Percentiles rank a stretch among this genome's conserved stretches.
Conservation (phyloP, 2,888 invertebrate genomes). For the Elegia similella region DNA sequence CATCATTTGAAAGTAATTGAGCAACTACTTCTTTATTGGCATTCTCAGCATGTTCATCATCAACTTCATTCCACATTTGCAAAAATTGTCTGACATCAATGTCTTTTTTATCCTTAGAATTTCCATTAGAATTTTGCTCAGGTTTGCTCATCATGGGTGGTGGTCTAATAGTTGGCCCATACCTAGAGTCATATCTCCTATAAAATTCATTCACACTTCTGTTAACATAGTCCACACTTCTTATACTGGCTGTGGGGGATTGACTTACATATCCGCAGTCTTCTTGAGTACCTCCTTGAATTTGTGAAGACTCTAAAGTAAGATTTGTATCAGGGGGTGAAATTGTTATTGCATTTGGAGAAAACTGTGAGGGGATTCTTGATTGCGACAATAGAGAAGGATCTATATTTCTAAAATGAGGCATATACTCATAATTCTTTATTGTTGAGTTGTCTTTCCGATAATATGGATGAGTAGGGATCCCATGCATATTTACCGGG, state of each 20-base stretch:
- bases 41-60: constrained; percentile 61
- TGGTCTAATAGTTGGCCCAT: constrained; percentile 44
- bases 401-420: constrained; percentile 57
- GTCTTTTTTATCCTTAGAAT: constrained; percentile 54
- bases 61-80: constrained; percentile 79
- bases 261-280: constrained; percentile 77
- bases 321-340: constrained; percentile 72
- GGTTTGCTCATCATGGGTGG: constrained; percentile 41
- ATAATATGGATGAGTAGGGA: constrained; percentile 56
- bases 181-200: constrained; percentile 57
- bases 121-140: constrained; percentile 35
- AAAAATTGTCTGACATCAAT: constrained; percentile 74
- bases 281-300: constrained; percentile 58
- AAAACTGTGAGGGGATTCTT: constrained; percentile 63
- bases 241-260: constrained; percentile 66
- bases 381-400: constrained; percentile 47
- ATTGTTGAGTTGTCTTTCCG: constrained; percentile 55
- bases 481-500: constrained; percentile 51
- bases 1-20: constrained; percentile 38
- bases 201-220: constrained; percentile 56
- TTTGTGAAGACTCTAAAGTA: constrained; percentile 64
- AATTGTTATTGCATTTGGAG: constrained; percentile 66
- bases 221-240: constrained; percentile 64
- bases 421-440: constrained; percentile 61
- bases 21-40: constrained; percentile 43